Evolutionary conservation across 2,888 invertebrate genomes (phyloP).

Genomic region (Aspidiotus rigidus): DNA sequence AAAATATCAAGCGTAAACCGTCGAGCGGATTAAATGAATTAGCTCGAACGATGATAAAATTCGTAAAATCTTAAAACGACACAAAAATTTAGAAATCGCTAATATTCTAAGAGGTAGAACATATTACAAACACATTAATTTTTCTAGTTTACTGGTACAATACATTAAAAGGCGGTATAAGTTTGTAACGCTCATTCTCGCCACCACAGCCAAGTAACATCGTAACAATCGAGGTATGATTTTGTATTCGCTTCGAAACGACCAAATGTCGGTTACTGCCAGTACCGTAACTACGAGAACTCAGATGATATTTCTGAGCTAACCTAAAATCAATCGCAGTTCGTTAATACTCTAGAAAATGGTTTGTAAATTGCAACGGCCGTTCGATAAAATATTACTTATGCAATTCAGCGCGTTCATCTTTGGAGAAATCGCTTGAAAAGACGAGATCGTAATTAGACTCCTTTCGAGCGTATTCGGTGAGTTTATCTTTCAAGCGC

Average conservation of each 20-base stretch:
- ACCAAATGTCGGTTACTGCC: constrained; percentile 46
- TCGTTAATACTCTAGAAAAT: constrained; percentile 28
- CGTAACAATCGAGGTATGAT: constrained; percentile 44
- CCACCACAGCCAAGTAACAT: constrained; percentile 46
- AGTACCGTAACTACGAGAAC: constrained; percentile 47
- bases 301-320: constrained; percentile 45
- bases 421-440: constrained; percentile 53
- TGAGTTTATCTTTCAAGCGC: constrained; percentile 9
- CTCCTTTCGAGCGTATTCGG: constrained; percentile 3
- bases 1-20: too few species aligned
- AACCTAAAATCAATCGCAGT: constrained; percentile 40
- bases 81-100: too few species aligned
- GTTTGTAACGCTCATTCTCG: constrained; percentile 46
- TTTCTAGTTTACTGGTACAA: background rate
- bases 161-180: constrained; percentile 41
- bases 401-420: constrained; percentile 55
- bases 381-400: constrained; percentile 42
- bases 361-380: background rate
- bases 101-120: too few species aligned
- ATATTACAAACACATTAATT: background rate
- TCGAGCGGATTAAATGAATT: too few species aligned
- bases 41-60: too few species aligned
- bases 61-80: too few species aligned
- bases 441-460: constrained; percentile 40
- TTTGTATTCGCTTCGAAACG: constrained; percentile 46